Base-by-base conservation (phyloP, 1,140 invertebrate species). In the Drepana arcuata region DNA sequence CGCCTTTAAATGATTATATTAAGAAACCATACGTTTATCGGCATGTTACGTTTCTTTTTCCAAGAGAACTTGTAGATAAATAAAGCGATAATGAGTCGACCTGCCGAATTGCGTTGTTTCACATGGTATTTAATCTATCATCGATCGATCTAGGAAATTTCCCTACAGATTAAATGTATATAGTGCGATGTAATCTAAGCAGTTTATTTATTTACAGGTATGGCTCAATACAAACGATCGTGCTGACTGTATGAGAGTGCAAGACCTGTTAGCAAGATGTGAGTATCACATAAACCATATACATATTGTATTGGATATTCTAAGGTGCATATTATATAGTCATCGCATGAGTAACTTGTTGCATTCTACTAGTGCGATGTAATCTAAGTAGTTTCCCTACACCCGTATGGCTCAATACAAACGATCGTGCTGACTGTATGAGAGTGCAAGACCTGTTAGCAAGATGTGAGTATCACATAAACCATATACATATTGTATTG, bases 381-480 rank as follows among this genome's bases (percentile, higher is more conserved):
- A 5, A 4, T 21, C 4, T 21, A 9, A 21, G 4, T 5, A 21
- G 9, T 41, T 6, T 28, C 14, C 11, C 14, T 25, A 18, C 66
- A 30, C 65, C 75, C 73, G 59, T 67, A 75, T 72, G 73, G 64
- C 64, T 53, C 60, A 52, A 44, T 49, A 47, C 33, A 58, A 46
- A 52, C 69, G 55, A 68, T 51, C 61, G 51, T 49, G 56, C 55
- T 51, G 42, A 43, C 48, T 49, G 62, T 34, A 68, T 69, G 60
- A 62, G 40, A 46, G 37, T 37, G 48, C 53, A 41, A 48, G 46
- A 57, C 54, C 61, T 57, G 50, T 41, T 44, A 47, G 40, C 47
- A 39, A 69, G 62, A 48, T 67, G 75, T 80, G 51, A 80, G 75
- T 80, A 60, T 24, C 25, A n/a, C n/a, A n/a, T n/a, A n/a, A n/a